These are phyloP conservation scores for Orestias chungarensis DNA, from an alignment of 2,797 vertebrate species.

Conservation along the genomic window DNA sequence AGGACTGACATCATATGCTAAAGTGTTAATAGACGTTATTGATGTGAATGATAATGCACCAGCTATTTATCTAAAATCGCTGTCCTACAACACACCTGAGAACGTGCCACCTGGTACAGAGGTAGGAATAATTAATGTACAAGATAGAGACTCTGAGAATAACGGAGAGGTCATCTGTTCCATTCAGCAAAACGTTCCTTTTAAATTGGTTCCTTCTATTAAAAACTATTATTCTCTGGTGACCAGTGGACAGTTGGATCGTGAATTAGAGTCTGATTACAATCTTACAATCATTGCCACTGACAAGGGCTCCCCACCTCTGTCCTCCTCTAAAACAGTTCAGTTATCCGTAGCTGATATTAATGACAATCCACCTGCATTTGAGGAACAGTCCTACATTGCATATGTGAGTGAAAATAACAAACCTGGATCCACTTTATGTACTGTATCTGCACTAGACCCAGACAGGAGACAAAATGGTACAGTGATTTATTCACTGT, in stretches of 20 bases:
- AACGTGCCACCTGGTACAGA: slow-evolving; percentile 67
- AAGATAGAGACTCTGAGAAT: not conserved
- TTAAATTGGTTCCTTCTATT: slow-evolving; percentile 58
- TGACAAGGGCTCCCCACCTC: not conserved
- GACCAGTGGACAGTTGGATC: slow-evolving; percentile 53
- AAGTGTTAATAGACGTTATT: slow-evolving; percentile 58
- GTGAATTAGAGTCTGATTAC: slow-evolving; percentile 57
- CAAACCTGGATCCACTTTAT: too few species aligned
- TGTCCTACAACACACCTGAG: slow-evolving; percentile 73
- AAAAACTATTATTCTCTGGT: slow-evolving; percentile 66
- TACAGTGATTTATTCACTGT: too few species aligned
- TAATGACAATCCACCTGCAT: too few species aligned
- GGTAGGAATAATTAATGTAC: not conserved
- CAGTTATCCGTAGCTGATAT: not conserved
- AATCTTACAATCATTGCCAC: slow-evolving; percentile 61
- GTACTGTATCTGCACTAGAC: too few species aligned
- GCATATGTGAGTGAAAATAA: too few species aligned
- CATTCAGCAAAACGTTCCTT: slow-evolving; percentile 32
- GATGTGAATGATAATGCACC: slow-evolving; percentile 75
- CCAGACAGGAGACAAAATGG: too few species aligned
- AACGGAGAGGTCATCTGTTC: not conserved
- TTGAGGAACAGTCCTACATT: too few species aligned
- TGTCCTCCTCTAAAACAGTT: not conserved
- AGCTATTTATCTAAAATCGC: slow-evolving; percentile 72
- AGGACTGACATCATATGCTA: slow-evolving; percentile 60